Conservation (phyloP, 2,113 vertebrate species). For the Stictonetta naevosa region DNA sequence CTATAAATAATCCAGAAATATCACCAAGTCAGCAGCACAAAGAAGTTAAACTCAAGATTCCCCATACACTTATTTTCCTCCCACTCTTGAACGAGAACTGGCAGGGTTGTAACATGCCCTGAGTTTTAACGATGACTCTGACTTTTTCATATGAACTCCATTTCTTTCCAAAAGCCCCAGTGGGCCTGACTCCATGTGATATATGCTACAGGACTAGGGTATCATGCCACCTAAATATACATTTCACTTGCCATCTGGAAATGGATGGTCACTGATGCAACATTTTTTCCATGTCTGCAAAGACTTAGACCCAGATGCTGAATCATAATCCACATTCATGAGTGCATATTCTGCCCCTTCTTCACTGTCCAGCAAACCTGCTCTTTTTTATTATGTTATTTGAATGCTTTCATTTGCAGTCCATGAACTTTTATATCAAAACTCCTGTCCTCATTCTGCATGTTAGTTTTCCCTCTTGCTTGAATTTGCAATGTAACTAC, state of each 20-base stretch:
- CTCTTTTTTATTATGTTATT: not conserved
- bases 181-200: not conserved
- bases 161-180: not conserved
- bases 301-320: not conserved
- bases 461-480: not conserved
- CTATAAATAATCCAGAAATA: not conserved
- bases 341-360: rapidly evolving
- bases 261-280: not conserved
- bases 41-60: not conserved
- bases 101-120: not conserved
- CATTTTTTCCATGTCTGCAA: not conserved
- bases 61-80: not conserved
- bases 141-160: not conserved
- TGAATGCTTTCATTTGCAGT: not conserved
- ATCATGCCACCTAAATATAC: not conserved
- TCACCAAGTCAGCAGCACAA: not conserved
- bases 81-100: not conserved
- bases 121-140: not conserved
- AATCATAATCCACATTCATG: not conserved
- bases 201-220: not conserved
- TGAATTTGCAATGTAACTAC: not conserved
- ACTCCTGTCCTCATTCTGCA: not conserved
- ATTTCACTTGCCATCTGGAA: not conserved
- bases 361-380: not conserved
- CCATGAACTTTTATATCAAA: not conserved